These are phyloP conservation scores for Fistularia commersonii DNA, from an alignment of 2,797 vertebrate species.

Conservation along the genomic window DNA sequence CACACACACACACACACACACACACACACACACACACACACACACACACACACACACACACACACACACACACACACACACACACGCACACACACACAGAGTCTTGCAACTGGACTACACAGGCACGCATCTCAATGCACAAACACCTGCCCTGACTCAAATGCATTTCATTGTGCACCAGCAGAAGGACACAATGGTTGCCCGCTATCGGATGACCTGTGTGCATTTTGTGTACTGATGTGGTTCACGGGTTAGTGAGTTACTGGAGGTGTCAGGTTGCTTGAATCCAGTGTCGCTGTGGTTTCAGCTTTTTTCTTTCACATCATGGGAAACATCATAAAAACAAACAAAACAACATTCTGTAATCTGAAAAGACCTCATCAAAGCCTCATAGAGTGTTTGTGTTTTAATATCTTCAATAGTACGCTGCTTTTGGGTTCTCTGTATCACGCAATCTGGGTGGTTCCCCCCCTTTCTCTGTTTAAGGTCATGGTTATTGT, in stretches of 20 bases:
- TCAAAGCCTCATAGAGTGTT: not conserved
- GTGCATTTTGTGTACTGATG: not conserved
- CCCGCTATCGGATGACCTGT: slow-evolving; percentile 6
- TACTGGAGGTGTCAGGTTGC: slow-evolving; percentile 4
- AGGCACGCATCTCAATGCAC: too few relatives aligned
- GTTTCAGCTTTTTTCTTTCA: not conserved
- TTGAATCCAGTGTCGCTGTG: not conserved
- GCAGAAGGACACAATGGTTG: not conserved
- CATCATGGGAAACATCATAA: not conserved
- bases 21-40: too few relatives aligned
- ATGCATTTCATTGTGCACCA: not conserved
- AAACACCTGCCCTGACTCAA: not conserved
- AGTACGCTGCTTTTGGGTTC: slow-evolving; percentile 3
- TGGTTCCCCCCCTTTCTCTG: slow-evolving; percentile 13
- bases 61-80: too few relatives aligned
- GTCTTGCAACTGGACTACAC: too few relatives aligned
- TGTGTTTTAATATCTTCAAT: slow-evolving; percentile 2
- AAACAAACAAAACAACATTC: not conserved
- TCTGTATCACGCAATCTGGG: slow-evolving; percentile 28
- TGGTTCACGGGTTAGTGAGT: not conserved
- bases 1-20: too few relatives aligned
- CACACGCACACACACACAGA: too few relatives aligned
- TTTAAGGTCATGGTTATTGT: slow-evolving; percentile 79
- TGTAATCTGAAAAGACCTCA: not conserved
- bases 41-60: too few relatives aligned